Evolutionary conservation across 2,113 vertebrate genomes (phyloP).

Genomic region (Phainopepla nitens): DNA sequence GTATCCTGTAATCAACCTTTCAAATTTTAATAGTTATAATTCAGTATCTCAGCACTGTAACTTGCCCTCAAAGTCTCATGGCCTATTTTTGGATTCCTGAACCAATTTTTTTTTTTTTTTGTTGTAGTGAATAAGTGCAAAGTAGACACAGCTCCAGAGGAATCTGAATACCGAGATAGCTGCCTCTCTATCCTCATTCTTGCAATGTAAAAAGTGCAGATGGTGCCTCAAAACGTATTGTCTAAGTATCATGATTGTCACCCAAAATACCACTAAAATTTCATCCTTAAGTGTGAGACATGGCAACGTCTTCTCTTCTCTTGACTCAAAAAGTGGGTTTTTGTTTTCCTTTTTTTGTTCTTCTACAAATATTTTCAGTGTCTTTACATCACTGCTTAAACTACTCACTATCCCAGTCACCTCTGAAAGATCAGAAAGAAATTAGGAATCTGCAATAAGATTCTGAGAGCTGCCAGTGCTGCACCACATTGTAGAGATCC

Average conservation of each 20-base stretch:
- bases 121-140: background rate
- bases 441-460: background rate
- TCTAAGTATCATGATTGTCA: background rate
- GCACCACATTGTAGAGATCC: background rate
- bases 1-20: background rate
- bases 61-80: background rate
- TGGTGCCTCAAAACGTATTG: background rate
- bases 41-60: background rate
- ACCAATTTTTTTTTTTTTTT: background rate
- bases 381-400: background rate
- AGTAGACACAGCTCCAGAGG: background rate
- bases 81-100: background rate
- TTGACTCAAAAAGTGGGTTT: background rate
- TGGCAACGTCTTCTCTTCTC: rapidly evolving
- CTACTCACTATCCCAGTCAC: background rate
- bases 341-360: background rate
- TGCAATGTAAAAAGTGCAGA: background rate
- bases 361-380: background rate
- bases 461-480: background rate
- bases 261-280: background rate
- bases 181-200: background rate
- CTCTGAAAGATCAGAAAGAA: background rate
- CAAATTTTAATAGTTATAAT: background rate
- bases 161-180: background rate
- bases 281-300: background rate